These are phyloP conservation scores for Darevskia mixta DNA, from an alignment of 2,797 vertebrate genomes.

Conservation along the genomic window DNA sequence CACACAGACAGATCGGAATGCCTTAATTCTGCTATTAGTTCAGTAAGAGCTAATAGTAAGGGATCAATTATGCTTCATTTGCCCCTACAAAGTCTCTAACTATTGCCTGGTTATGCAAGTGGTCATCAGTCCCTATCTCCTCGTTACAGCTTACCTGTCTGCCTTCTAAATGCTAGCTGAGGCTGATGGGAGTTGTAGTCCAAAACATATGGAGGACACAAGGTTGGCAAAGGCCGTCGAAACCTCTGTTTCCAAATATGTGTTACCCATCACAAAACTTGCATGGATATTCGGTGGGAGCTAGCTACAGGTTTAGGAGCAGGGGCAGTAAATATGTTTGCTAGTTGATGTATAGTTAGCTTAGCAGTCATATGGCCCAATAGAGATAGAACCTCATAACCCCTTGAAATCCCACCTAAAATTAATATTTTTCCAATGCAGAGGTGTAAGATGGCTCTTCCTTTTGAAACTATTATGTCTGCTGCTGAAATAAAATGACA, in stretches of 20 bases:
- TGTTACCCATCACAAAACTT: neutral
- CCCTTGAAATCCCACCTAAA: neutral
- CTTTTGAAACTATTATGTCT: neutral
- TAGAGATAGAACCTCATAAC: neutral
- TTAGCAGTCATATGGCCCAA: too few species aligned
- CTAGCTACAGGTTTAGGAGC: neutral
- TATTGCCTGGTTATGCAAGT: too few species aligned
- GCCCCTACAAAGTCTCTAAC: neutral
- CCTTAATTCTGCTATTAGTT: neutral
- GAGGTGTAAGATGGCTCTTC: neutral
- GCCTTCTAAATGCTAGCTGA: too few species aligned
- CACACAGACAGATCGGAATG: neutral
- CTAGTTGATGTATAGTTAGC: neutral
- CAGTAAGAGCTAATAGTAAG: neutral
- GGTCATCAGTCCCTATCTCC: neutral
- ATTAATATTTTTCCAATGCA: neutral
- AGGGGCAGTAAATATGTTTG: neutral
- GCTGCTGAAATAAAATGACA: neutral
- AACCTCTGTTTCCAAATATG: neutral
- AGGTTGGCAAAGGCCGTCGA: too few species aligned
- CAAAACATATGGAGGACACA: too few species aligned
- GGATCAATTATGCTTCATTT: neutral
- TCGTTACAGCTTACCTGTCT: neutral
- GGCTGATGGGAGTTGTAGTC: too few species aligned
- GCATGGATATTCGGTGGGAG: neutral